Evolutionary conservation across 2,888 invertebrate species (phyloP).

Genomic region (Acanthosoma haemorrhoidale): DNA sequence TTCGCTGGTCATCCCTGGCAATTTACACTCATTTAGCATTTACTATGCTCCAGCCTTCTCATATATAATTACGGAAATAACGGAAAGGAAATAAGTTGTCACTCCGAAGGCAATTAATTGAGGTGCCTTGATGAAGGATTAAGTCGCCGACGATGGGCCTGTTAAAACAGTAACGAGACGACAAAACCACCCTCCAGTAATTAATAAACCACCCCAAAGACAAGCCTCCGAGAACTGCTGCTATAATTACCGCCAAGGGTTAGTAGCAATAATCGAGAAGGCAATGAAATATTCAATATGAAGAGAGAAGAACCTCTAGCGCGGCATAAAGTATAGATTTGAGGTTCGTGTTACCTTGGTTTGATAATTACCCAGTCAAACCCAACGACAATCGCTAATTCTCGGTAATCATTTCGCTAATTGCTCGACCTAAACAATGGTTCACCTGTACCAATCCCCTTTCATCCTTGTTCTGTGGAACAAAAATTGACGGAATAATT

Average conservation of each 20-base stretch:
- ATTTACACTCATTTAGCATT: too few relatives aligned
- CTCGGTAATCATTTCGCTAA: neutral
- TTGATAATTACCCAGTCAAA: constrained; percentile 2
- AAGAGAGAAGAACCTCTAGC: neutral
- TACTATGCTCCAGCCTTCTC: too few relatives aligned
- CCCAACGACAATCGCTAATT: constrained; percentile 1
- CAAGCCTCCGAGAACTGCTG: neutral
- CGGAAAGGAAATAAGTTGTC: too few relatives aligned
- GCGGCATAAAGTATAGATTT: neutral
- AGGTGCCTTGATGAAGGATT: neutral
- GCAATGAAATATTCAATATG: neutral
- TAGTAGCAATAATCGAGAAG: neutral
- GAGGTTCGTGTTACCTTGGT: neutral
- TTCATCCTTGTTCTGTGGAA: neutral
- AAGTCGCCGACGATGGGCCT: neutral
- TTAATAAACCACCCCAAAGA: neutral
- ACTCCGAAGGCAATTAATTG: too few relatives aligned
- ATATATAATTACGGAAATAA: too few relatives aligned
- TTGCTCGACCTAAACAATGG: neutral
- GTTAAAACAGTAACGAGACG: neutral
- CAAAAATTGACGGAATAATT: neutral
- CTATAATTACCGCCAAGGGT: too few relatives aligned
- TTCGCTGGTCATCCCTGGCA: too few relatives aligned
- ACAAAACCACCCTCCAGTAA: neutral
- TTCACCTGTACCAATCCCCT: neutral